Percentiles rank a stretch among this genome's conserved stretches.
Conservation (phyloP, 2,888 invertebrate genomes). For the Dusona sp. region DNA sequence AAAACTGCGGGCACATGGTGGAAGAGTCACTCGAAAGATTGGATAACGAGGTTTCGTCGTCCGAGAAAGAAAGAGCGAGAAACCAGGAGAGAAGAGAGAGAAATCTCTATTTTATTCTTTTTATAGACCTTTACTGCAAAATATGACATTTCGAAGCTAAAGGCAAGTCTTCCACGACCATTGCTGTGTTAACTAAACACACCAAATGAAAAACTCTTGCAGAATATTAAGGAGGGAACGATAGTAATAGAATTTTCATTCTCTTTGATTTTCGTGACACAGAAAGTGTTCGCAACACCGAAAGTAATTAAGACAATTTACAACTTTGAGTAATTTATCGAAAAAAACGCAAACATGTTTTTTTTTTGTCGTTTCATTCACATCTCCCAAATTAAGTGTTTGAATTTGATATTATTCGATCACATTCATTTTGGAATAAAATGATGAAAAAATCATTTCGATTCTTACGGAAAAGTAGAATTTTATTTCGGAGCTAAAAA, state of each 20-base stretch:
- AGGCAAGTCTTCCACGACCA: background rate
- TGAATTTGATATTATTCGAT: background rate
- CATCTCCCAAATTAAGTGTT: background rate
- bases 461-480: background rate
- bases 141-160: constrained; percentile 19
- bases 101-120: constrained; percentile 41
- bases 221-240: background rate
- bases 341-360: background rate
- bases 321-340: background rate
- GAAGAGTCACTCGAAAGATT: constrained; percentile 50
- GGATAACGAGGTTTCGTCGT: constrained; percentile 51
- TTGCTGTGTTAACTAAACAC: background rate
- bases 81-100: constrained; percentile 32
- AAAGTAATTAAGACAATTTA: background rate
- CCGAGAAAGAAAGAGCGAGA: constrained; percentile 9
- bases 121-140: constrained; percentile 21
- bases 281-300: background rate
- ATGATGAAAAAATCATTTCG: background rate
- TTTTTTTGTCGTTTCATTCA: background rate
- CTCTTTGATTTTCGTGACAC: background rate
- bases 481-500: background rate
- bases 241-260: constrained; percentile 21
- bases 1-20: constrained; percentile 40
- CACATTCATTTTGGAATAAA: background rate
- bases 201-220: background rate